Evolutionary conservation across 2,797 vertebrate species (phyloP).

Genomic region (Pteropus rufus): DNA sequence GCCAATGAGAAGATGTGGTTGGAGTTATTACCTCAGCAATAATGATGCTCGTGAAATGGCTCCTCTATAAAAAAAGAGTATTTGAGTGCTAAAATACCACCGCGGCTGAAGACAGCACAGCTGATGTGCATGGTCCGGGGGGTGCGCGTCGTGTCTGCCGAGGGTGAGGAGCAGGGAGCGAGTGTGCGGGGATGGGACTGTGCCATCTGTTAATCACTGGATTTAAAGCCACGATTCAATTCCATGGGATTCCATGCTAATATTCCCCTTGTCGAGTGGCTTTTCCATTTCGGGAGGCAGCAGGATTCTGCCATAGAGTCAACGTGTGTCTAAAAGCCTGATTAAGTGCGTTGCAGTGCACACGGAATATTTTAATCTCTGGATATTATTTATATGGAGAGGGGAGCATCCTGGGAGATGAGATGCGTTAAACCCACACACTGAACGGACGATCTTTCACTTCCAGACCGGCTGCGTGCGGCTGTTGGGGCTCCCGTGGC

Average conservation of each 20-base stretch:
- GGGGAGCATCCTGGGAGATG: neutral
- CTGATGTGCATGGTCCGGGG: neutral
- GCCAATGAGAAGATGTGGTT: neutral
- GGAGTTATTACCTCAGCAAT: neutral
- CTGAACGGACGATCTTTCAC: neutral
- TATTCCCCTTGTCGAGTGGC: neutral
- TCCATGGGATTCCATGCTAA: neutral
- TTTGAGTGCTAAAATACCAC: neutral
- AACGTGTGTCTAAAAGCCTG: neutral
- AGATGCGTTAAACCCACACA: neutral
- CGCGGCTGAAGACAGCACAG: neutral
- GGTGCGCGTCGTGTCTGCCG: neutral
- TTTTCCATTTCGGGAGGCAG: conserved; percentile 40
- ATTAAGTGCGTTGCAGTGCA: neutral
- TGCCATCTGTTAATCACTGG: conserved; percentile 35
- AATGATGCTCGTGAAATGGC: neutral
- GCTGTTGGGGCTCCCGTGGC: neutral
- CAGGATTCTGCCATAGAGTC: neutral
- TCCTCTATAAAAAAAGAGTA: neutral
- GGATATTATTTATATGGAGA: conserved; percentile 53
- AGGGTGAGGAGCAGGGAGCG: neutral
- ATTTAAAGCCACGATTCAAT: conserved; percentile 30
- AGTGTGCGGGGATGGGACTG: neutral
- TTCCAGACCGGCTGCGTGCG: neutral
- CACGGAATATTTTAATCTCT: conserved; percentile 28